These are phyloP conservation scores for Lethenteron reissneri DNA, from an alignment of 2,113 vertebrate genomes.

Conservation along the genomic window DNA sequence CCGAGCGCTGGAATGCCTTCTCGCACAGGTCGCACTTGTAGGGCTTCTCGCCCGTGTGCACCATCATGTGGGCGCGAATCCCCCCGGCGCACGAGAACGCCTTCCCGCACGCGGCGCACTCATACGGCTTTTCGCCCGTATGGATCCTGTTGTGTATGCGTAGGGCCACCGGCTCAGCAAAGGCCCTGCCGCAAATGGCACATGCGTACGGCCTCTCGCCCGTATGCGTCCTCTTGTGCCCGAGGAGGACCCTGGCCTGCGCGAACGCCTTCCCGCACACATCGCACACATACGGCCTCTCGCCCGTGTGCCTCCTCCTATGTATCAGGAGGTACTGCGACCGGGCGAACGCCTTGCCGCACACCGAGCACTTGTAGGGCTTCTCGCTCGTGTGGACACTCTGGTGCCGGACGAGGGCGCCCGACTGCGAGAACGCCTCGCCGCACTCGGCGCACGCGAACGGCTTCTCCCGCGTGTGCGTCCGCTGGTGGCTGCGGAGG, in stretches of 20 bases:
- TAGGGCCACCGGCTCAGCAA: neutral
- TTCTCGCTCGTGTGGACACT: neutral
- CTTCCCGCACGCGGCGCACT: neutral
- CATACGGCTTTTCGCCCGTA: neutral
- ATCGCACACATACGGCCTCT: neutral
- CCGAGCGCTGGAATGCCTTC: neutral
- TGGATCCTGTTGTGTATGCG: neutral
- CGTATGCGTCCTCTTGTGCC: neutral
- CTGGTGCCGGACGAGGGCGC: constrained; percentile 1
- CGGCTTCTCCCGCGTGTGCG: neutral
- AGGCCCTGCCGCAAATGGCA: neutral
- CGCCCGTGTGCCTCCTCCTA: neutral
- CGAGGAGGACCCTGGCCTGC: neutral
- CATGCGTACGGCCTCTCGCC: constrained; percentile 4
- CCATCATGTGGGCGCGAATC: neutral
- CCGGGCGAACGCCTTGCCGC: neutral
- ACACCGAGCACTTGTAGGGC: constrained; percentile 5
- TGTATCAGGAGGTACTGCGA: neutral
- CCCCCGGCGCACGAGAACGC: constrained; percentile 1
- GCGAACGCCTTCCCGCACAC: neutral
- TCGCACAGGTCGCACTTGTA: constrained; percentile 3
- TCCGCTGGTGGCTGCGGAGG: neutral
- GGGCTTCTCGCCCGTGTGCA: neutral
- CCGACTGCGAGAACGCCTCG: constrained; percentile 1
- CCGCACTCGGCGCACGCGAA: neutral